phyloP scores from a whole-genome alignment of 2,888 invertebrate species.

The Euproctis similis region DNA sequence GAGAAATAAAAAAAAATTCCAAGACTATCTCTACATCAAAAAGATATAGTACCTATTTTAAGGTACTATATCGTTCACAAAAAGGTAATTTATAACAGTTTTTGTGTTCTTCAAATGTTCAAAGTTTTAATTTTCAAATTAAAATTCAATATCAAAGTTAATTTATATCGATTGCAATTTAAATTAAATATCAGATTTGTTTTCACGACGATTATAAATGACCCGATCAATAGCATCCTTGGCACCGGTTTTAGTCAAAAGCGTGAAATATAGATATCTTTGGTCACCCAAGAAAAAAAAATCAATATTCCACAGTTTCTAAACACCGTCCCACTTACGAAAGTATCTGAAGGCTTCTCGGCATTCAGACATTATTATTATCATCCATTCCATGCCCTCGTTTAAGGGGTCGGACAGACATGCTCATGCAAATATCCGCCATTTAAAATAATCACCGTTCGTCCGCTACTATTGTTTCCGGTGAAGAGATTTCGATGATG shows the following conservation, averaged over 20 bases:
- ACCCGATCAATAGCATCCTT: neutral
- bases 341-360: conserved; percentile 48
- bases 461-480: conserved; percentile 43
- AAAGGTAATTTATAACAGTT: too few species aligned
- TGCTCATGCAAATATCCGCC: conserved; percentile 55
- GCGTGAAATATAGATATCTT: conserved; percentile 23
- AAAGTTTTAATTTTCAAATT: too few species aligned
- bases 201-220: neutral
- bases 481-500: conserved; percentile 40
- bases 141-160: too few species aligned
- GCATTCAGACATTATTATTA: conserved; percentile 46
- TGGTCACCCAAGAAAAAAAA: conserved; percentile 36
- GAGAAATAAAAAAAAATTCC: too few species aligned
- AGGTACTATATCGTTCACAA: too few species aligned
- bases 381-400: conserved; percentile 61
- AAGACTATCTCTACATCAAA: too few species aligned
- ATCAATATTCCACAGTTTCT: conserved; percentile 41
- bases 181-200: too few species aligned
- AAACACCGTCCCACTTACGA: conserved; percentile 61
- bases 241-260: conserved; percentile 20
- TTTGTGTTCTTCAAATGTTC: too few species aligned
- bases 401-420: conserved; percentile 55
- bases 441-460: conserved; percentile 48
- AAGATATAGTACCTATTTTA: too few species aligned
- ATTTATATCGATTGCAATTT: too few species aligned